phyloP scores from a whole-genome alignment of 2,888 invertebrate species.

The Pristionchus mayeri region DNA sequence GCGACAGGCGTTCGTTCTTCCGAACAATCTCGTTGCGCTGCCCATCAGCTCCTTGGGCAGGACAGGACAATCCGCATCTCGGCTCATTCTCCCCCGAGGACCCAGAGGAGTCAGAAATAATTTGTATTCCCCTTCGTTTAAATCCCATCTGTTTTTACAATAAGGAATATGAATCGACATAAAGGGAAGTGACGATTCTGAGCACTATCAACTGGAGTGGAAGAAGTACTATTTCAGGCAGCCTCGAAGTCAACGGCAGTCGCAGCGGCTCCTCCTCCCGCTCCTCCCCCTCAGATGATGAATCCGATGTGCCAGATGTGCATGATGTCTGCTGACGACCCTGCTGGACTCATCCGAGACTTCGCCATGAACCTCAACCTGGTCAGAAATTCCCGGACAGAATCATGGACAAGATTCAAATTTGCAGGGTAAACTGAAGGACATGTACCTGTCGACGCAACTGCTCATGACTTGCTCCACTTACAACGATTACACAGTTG shows the following conservation, averaged over 20 bases:
- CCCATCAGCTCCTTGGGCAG: not conserved
- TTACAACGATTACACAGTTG: slow-evolving; percentile 70
- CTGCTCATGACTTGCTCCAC: slow-evolving; percentile 69
- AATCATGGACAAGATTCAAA: not conserved
- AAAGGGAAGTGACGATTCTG: no score
- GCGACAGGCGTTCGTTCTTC: not conserved
- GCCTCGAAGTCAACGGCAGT: not conserved
- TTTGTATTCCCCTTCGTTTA: no score
- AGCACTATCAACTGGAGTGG: no score
- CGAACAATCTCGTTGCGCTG: not conserved
- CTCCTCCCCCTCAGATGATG: slow-evolving; percentile 2
- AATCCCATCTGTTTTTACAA: no score
- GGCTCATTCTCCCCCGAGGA: not conserved
- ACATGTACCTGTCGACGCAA: slow-evolving; percentile 67
- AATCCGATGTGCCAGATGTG: slow-evolving; percentile 57
- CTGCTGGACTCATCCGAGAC: slow-evolving; percentile 61
- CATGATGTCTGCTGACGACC: slow-evolving; percentile 57
- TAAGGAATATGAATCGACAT: no score
- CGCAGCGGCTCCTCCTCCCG: not conserved
- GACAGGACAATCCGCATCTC: not conserved
- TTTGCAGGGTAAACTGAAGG: slow-evolving; percentile 64
- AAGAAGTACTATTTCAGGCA: no score
- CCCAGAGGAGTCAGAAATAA: not conserved
- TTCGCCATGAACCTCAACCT: slow-evolving; percentile 62
- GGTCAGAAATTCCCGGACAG: slow-evolving; percentile 45